Conservation (phyloP, 2,113 vertebrate species). For the Proterorhinus semilunaris region DNA sequence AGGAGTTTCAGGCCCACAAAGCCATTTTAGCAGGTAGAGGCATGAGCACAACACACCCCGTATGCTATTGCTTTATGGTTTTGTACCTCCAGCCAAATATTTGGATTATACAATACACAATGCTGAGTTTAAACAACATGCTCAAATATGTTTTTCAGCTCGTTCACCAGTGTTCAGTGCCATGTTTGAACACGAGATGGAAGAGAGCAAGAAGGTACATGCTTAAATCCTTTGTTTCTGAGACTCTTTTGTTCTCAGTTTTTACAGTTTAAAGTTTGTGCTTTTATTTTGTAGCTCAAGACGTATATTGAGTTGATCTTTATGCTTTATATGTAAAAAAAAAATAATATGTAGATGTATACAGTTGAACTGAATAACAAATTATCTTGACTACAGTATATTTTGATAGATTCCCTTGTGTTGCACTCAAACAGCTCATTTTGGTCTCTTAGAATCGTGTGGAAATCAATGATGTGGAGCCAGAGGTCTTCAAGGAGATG, state of each 20-base stretch:
- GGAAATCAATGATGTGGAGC: slow-evolving; percentile 97
- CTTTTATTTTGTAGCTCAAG: neutral
- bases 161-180: slow-evolving; percentile 97
- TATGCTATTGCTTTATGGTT: neutral
- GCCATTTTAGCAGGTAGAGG: slow-evolving; percentile 93
- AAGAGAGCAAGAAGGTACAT: slow-evolving; percentile 96
- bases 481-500: slow-evolving; percentile 98
- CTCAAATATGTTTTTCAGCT: slow-evolving; percentile 68
- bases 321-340: too few relatives aligned
- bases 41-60: neutral
- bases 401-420: slow-evolving; percentile 60
- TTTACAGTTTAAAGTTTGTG: neutral
- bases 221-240: neutral
- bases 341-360: neutral
- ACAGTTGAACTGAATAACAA: slow-evolving; percentile 34
- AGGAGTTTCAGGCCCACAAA: slow-evolving; percentile 98
- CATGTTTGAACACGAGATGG: slow-evolving; percentile 99
- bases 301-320: neutral
- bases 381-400: slow-evolving; percentile 28
- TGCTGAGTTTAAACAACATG: neutral
- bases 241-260: too few relatives aligned
- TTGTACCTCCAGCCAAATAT: neutral
- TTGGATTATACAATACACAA: neutral
- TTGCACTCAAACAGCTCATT: slow-evolving; percentile 13
- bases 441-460: slow-evolving; percentile 85